Conservation (phyloP, 2,888 invertebrate species). For the Limnephilus rhombicus region DNA sequence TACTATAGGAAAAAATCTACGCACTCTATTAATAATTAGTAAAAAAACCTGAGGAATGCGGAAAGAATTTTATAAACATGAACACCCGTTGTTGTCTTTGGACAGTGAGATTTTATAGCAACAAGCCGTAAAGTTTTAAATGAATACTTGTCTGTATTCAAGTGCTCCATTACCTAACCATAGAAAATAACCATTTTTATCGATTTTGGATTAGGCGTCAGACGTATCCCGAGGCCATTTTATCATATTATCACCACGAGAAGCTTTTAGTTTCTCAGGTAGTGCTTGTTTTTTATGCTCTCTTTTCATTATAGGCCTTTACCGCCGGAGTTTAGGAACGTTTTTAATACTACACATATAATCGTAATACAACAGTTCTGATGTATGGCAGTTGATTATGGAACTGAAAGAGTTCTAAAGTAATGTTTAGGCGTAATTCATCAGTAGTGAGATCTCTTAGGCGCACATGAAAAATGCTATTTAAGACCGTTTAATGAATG, state of each 20-base stretch:
- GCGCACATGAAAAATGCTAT: background rate
- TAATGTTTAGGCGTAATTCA: no score
- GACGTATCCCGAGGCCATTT: background rate
- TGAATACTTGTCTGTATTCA: background rate
- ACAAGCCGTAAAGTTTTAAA: background rate
- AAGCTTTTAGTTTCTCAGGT: background rate
- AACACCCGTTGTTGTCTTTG: background rate
- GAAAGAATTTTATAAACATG: background rate
- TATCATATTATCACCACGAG: background rate
- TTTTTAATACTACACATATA: no score
- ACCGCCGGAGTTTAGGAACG: no score
- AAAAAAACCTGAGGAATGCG: background rate
- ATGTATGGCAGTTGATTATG: no score
- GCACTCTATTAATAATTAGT: no score
- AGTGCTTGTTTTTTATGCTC: no score
- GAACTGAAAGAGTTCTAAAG: no score
- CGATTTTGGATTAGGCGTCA: background rate
- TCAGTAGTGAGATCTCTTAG: no score
- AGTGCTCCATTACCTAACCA: background rate
- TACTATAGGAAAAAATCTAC: no score
- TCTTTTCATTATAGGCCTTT: no score
- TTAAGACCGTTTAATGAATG: background rate
- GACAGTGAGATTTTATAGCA: background rate
- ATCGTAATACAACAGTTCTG: no score
- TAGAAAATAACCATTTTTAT: background rate